Evolutionary conservation across 2,888 invertebrate genomes (phyloP).

Genomic region (Rhyacophila evoluta): DNA sequence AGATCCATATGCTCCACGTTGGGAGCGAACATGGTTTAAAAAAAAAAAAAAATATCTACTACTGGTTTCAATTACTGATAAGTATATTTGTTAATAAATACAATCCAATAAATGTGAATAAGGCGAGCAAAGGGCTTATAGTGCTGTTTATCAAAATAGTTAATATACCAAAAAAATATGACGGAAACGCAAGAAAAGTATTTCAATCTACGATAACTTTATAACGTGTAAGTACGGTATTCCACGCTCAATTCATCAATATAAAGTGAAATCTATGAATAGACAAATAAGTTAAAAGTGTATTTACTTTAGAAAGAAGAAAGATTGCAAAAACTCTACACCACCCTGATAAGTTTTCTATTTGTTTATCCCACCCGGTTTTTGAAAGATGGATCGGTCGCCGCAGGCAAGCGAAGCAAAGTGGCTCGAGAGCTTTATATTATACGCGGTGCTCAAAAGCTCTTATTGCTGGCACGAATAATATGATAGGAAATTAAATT

Average conservation of each 20-base stretch:
- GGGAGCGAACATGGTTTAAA: too few relatives aligned
- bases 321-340: neutral
- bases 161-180: too few relatives aligned
- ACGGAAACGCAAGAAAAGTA: too few relatives aligned
- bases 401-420: slow-evolving; percentile 14
- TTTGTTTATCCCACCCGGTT: slow-evolving; percentile 21
- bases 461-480: neutral
- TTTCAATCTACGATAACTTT: too few relatives aligned
- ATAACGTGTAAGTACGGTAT: neutral
- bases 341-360: slow-evolving; percentile 20
- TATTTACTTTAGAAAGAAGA: slow-evolving; percentile 18
- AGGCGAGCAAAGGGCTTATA: too few relatives aligned
- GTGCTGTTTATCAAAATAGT: too few relatives aligned
- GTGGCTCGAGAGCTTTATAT: neutral
- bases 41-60: too few relatives aligned
- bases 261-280: neutral
- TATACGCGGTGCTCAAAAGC: neutral
- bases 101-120: too few relatives aligned
- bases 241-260: neutral
- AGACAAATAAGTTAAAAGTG: neutral
- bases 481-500: neutral
- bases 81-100: too few relatives aligned
- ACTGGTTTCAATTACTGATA: too few relatives aligned
- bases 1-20: too few relatives aligned
- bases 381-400: slow-evolving; percentile 12